These are phyloP conservation scores for Lamellibrachia satsuma DNA, from an alignment of 2,888 invertebrate species.

Conservation along the genomic window DNA sequence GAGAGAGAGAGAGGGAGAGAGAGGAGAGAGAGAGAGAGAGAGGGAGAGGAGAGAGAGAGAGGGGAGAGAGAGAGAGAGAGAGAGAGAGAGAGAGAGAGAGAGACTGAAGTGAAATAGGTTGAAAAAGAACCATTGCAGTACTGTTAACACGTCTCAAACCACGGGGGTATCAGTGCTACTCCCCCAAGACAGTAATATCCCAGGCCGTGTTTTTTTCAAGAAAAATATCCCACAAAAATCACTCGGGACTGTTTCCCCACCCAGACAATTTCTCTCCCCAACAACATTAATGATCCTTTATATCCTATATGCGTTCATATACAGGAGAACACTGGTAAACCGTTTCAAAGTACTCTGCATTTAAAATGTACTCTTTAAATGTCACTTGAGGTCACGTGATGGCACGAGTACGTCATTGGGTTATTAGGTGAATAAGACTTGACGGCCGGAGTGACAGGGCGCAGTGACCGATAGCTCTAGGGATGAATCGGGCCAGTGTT, in stretches of 20 bases:
- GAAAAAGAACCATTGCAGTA: background rate
- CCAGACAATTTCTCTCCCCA: no score
- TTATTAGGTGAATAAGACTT: background rate
- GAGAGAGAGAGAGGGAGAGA: constrained; percentile 3
- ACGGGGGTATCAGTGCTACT: no score
- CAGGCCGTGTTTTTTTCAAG: no score
- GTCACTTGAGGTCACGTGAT: background rate
- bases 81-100: constrained; percentile 19
- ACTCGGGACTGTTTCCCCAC: no score
- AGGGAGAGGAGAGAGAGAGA: constrained; percentile 7
- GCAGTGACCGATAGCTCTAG: background rate
- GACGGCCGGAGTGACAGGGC: background rate
- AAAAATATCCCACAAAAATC: no score
- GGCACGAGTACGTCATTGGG: background rate
- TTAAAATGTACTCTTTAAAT: background rate
- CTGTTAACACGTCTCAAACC: no score
- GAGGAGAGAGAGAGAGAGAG: constrained; percentile 19
- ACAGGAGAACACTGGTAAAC: background rate
- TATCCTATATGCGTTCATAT: background rate
- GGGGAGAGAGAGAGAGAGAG: constrained; percentile 18
- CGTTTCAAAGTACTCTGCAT: background rate
- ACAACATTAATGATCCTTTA: background rate
- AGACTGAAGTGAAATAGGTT: background rate
- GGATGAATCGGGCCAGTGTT: background rate
- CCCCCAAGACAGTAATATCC: no score